A percentile compares a stretch with the other conserved stretches of the same genome.
Conservation (phyloP, 2,888 invertebrate species). For the Esperia sulphurella region DNA sequence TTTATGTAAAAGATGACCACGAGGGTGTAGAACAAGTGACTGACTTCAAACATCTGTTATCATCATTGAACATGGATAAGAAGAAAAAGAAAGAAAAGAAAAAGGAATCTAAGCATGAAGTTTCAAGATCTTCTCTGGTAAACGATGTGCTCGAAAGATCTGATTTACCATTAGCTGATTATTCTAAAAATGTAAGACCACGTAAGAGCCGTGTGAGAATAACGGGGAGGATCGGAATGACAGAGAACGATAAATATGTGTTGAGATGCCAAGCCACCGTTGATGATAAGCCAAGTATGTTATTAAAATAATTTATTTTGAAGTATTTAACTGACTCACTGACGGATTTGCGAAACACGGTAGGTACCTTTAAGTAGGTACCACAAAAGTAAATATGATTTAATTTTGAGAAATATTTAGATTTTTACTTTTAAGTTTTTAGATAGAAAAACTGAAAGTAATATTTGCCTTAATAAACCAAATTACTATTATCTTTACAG, state of each 20-base stretch:
- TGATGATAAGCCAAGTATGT: constrained; percentile 47
- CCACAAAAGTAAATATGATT: too few relatives aligned
- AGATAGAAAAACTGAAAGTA: too few relatives aligned
- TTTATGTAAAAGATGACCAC: constrained; percentile 35
- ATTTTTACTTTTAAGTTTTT: too few relatives aligned
- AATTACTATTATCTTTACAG: background rate
- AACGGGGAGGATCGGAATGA: constrained; percentile 51
- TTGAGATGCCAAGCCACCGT: constrained; percentile 56
- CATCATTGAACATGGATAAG: constrained; percentile 49
- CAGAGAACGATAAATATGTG: constrained; percentile 49
- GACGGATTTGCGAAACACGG: too few relatives aligned
- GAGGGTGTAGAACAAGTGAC: constrained; percentile 28
- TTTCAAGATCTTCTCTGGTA: constrained; percentile 1
- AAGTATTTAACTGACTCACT: too few relatives aligned
- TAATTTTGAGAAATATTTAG: too few relatives aligned
- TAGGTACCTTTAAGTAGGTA: too few relatives aligned
- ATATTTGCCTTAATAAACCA: too few relatives aligned
- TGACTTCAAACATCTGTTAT: constrained; percentile 34
- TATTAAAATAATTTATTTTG: background rate
- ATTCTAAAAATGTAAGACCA: constrained; percentile 6
- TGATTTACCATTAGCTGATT: background rate
- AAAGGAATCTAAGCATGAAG: constrained; percentile 1
- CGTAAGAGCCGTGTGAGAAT: constrained; percentile 45
- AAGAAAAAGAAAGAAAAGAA: constrained; percentile 27
- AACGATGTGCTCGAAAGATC: constrained; percentile 10